These are phyloP conservation scores for Bimastos eiseni DNA, from an alignment of 2,888 invertebrate genomes.

Conservation along the genomic window DNA sequence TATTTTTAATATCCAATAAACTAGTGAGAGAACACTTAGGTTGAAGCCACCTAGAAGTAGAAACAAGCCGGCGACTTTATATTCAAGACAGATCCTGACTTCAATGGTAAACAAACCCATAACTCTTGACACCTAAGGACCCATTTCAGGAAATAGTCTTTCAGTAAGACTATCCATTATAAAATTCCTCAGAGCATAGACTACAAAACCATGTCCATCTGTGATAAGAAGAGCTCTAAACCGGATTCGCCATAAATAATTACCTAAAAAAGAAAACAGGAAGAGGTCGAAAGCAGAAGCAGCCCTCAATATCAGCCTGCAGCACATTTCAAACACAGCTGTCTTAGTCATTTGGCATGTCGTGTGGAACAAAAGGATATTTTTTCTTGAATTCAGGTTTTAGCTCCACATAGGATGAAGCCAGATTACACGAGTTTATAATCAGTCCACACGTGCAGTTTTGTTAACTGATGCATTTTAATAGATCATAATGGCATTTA, in stretches of 20 bases:
- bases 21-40: neutral
- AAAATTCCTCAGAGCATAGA: neutral
- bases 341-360: neutral
- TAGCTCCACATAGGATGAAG: neutral
- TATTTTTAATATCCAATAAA: no score
- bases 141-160: neutral
- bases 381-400: neutral
- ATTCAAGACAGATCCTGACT: neutral
- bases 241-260: neutral
- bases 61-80: neutral
- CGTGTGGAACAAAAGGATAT: neutral
- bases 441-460: no score
- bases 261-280: neutral
- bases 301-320: neutral
- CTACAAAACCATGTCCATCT: slow-evolving; percentile 1
- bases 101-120: neutral
- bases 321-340: neutral
- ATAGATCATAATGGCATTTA: no score
- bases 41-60: neutral
- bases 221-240: neutral
- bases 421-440: neutral
- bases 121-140: neutral
- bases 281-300: neutral
- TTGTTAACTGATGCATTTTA: no score
- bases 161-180: neutral